phyloP scores from a whole-genome alignment of 2,888 invertebrate genomes.

The Mellilla xanthometata region DNA sequence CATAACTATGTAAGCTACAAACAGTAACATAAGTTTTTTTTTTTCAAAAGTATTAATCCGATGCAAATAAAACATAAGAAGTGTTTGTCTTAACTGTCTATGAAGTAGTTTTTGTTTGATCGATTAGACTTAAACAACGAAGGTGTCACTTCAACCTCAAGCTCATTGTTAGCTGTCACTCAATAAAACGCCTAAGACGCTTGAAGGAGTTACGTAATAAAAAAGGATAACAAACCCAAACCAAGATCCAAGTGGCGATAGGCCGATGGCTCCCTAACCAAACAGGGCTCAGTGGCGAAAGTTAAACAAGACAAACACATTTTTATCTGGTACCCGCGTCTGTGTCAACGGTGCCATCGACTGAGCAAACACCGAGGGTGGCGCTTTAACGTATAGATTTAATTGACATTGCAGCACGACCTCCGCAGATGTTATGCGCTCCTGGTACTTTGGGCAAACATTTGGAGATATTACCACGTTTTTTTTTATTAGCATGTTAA shows the following conservation, averaged over 20 bases:
- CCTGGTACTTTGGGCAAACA: constrained; percentile 40
- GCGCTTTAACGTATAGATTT: constrained; percentile 56
- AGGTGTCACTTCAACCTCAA: background rate
- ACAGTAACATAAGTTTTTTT: no score
- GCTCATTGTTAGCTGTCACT: constrained; percentile 8
- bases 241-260: constrained; percentile 30
- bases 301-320: constrained; percentile 69
- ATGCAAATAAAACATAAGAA: no score
- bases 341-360: constrained; percentile 59
- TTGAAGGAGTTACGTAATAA: constrained; percentile 19
- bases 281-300: constrained; percentile 64
- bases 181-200: constrained; percentile 11
- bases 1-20: no score
- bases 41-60: no score
- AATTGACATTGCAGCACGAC: constrained; percentile 63
- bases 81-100: no score
- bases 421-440: constrained; percentile 49
- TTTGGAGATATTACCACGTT: constrained; percentile 20
- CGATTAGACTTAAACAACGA: no score
- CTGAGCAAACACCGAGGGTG: constrained; percentile 70
- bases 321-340: constrained; percentile 68
- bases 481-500: constrained; percentile 16
- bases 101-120: no score
- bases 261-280: constrained; percentile 43
- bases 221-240: constrained; percentile 27